These are phyloP conservation scores for Leptinotarsa rubiginosa DNA, from an alignment of 2,888 invertebrate species.

Conservation along the genomic window DNA sequence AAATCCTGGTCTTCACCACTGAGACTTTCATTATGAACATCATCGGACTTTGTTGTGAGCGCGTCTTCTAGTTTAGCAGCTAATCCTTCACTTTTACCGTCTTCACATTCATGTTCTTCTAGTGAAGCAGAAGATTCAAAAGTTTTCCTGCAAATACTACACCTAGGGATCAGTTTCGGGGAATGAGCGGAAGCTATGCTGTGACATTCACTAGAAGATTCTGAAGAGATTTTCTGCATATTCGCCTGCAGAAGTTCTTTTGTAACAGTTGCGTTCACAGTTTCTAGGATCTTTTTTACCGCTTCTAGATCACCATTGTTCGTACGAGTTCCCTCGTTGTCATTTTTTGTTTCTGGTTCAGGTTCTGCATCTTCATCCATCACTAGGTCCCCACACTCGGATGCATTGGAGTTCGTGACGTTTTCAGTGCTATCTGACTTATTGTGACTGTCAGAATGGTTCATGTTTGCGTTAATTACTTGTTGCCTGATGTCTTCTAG, in stretches of 20 bases:
- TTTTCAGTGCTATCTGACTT: constrained; percentile 64
- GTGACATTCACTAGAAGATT: constrained; percentile 68
- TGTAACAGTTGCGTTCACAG: constrained; percentile 80
- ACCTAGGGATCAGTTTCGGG: constrained; percentile 66
- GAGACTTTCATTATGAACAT: constrained; percentile 66
- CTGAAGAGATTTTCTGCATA: constrained; percentile 75
- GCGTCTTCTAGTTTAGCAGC: constrained; percentile 83
- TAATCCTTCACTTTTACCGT: constrained; percentile 77
- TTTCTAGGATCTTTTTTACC: constrained; percentile 79
- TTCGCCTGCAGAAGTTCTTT: constrained; percentile 79
- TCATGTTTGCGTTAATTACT: constrained; percentile 62
- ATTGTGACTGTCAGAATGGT: constrained; percentile 52
- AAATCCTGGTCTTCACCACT: constrained; percentile 67
- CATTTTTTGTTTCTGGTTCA: constrained; percentile 66
- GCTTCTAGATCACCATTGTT: constrained; percentile 72
- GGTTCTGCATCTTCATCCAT: constrained; percentile 76
- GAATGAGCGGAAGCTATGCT: constrained; percentile 59
- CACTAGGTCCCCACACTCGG: constrained; percentile 70
- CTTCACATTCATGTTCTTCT: constrained; percentile 80
- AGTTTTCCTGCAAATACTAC: constrained; percentile 71
- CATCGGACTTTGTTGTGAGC: constrained; percentile 69
- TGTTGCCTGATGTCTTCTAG: constrained; percentile 67
- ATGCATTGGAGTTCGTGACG: constrained; percentile 64
- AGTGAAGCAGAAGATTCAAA: constrained; percentile 73
- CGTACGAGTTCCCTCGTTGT: constrained; percentile 58